Percentiles rank a stretch among this genome's conserved stretches.
These are phyloP conservation scores for Pelodytes ibericus DNA, from an alignment of 2,797 vertebrate species.

Conservation along the genomic window DNA sequence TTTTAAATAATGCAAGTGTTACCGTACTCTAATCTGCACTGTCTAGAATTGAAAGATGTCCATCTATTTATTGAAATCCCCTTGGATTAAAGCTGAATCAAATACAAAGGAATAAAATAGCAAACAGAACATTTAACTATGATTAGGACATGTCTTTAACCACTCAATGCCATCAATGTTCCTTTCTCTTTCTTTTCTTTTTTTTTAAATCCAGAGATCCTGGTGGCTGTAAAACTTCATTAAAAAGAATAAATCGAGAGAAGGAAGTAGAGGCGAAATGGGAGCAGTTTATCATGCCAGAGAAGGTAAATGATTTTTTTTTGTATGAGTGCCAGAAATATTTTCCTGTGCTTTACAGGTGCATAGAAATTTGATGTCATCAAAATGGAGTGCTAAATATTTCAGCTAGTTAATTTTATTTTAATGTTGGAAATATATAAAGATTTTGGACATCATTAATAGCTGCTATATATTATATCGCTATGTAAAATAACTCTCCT, in stretches of 20 bases:
- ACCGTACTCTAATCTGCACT: too few species aligned
- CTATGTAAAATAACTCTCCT: too few species aligned
- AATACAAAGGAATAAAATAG: background rate
- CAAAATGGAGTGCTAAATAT: conserved; percentile 38
- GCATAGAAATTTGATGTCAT: conserved; percentile 38
- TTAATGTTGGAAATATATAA: conserved; percentile 32
- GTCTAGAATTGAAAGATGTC: too few species aligned
- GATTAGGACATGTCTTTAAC: background rate
- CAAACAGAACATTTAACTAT: background rate
- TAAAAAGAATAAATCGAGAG: conserved; percentile 71
- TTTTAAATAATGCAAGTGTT: too few species aligned
- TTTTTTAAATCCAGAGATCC: conserved; percentile 73
- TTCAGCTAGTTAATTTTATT: conserved; percentile 40
- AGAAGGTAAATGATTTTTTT: conserved; percentile 65
- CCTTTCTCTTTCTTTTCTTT: conserved; percentile 42
- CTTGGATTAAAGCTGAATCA: conserved; percentile 38
- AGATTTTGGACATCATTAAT: background rate
- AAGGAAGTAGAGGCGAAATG: conserved; percentile 69
- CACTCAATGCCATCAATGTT: background rate
- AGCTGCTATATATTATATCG: conserved; percentile 13
- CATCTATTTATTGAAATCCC: too few species aligned
- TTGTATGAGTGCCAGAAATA: conserved; percentile 38
- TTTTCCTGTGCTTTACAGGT: conserved; percentile 34
- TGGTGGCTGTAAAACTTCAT: conserved; percentile 68
- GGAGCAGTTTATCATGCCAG: conserved; percentile 69